Evolutionary conservation across 37 sponge, comb jelly and placozoan genomes (phyloP).

Genomic region (Trichoplax adhaerens): DNA sequence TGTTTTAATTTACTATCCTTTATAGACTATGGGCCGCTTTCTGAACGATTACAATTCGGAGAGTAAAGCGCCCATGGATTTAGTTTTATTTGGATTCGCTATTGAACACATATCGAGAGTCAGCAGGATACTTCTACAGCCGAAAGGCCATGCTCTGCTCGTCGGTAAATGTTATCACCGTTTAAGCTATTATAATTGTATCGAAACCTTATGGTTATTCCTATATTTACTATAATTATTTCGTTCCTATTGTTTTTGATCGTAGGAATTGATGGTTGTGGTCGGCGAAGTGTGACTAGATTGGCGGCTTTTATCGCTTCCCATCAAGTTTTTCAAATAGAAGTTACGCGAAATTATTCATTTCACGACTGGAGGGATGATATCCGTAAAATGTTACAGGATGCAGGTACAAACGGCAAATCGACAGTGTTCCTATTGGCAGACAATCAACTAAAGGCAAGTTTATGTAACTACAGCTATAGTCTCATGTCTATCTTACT

Average conservation of each 20-base stretch:
- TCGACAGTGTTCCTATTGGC: conserved; percentile 22
- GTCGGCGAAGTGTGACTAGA: conserved; percentile 4
- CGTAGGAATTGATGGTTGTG: neutral
- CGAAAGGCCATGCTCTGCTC: conserved; percentile 21
- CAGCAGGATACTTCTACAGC: conserved; percentile 20
- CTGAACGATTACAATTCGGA: conserved; percentile 19
- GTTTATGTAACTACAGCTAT: no score
- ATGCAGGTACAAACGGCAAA: conserved; percentile 21
- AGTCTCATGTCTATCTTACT: no score
- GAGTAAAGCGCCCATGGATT: conserved; percentile 26
- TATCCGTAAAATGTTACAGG: conserved; percentile 11
- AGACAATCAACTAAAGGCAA: conserved; percentile 23
- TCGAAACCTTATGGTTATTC: no score
- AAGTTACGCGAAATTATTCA: conserved; percentile 17
- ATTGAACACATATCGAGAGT: conserved; percentile 30
- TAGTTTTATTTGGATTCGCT: conserved; percentile 25
- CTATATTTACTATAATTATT: no score
- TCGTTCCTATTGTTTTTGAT: no score
- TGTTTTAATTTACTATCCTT: neutral
- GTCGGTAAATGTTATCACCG: conserved; percentile 9
- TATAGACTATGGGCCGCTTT: conserved; percentile 16
- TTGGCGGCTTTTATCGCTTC: conserved; percentile 6
- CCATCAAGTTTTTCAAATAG: conserved; percentile 14
- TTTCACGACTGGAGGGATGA: conserved; percentile 29
- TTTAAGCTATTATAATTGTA: no score